phyloP scores from a whole-genome alignment of 2,113 vertebrate genomes.

The Nothobranchius furzeri region DNA sequence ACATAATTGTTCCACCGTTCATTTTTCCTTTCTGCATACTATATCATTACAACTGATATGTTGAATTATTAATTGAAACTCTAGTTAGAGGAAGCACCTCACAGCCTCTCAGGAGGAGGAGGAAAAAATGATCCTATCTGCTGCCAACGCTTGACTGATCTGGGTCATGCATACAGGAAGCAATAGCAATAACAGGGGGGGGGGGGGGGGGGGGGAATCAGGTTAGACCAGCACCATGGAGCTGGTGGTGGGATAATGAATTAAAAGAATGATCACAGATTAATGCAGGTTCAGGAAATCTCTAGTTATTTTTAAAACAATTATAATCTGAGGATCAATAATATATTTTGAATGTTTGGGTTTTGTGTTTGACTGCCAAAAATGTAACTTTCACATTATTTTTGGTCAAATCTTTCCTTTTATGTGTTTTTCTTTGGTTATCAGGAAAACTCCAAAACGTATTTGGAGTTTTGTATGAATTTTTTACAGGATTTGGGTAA shows the following conservation, averaged over 20 bases:
- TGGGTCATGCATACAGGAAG: constrained; percentile 69
- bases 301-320: not conserved
- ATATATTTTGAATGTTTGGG: too few species aligned
- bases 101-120: constrained; percentile 9
- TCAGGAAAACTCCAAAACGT: too few species aligned
- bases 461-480: too few species aligned
- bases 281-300: not conserved
- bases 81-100: constrained; percentile 17
- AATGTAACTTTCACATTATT: too few species aligned
- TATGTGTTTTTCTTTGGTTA: too few species aligned
- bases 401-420: too few species aligned
- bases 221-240: constrained; percentile 10
- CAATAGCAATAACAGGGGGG: constrained; percentile 21
- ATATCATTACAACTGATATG: constrained; percentile 35
- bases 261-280: not conserved
- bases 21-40: constrained; percentile 12
- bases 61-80: constrained; percentile 67
- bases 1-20: constrained; percentile 10
- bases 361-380: too few species aligned
- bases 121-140: constrained; percentile 40
- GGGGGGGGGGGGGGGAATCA: constrained; percentile 33
- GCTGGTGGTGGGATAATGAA: not conserved
- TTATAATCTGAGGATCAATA: too few species aligned
- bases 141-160: constrained; percentile 75
- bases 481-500: too few species aligned